Conservation (phyloP, 2,797 vertebrate species). For the Gadopsis bispinosus region DNA sequence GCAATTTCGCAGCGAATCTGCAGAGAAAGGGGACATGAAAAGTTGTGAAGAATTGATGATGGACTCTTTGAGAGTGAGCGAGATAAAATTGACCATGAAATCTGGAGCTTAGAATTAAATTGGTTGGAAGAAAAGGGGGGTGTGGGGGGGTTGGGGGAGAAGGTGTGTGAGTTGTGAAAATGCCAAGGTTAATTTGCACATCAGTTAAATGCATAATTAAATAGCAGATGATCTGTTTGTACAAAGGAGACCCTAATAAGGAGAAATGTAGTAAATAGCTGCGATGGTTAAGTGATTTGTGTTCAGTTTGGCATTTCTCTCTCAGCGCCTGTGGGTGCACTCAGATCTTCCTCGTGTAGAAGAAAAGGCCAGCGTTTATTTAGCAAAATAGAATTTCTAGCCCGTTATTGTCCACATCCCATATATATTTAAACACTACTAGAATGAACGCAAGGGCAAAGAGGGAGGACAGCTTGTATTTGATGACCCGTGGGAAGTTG, state of each 20-base stretch:
- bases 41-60: constrained; percentile 89
- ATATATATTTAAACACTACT: background rate
- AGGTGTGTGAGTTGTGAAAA: constrained; percentile 80
- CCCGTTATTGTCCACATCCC: background rate
- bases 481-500: background rate
- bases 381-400: background rate
- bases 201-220: constrained; percentile 83
- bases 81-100: constrained; percentile 90
- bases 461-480: no score
- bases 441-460: background rate
- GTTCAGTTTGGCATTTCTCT: constrained; percentile 57
- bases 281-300: constrained; percentile 56
- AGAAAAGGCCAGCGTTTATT: background rate
- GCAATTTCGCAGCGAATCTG: constrained; percentile 84
- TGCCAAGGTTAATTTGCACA: constrained; percentile 85
- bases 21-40: constrained; percentile 86
- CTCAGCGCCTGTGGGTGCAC: background rate
- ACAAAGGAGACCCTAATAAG: constrained; percentile 73
- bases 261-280: constrained; percentile 70
- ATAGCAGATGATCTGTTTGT: constrained; percentile 73
- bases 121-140: constrained; percentile 78
- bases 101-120: constrained; percentile 86
- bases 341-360: background rate
- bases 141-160: constrained; percentile 68
- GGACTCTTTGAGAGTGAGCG: constrained; percentile 83